phyloP scores from a whole-genome alignment of 92 coral and sea anemone genomes.

The Porites cylindrica region DNA sequence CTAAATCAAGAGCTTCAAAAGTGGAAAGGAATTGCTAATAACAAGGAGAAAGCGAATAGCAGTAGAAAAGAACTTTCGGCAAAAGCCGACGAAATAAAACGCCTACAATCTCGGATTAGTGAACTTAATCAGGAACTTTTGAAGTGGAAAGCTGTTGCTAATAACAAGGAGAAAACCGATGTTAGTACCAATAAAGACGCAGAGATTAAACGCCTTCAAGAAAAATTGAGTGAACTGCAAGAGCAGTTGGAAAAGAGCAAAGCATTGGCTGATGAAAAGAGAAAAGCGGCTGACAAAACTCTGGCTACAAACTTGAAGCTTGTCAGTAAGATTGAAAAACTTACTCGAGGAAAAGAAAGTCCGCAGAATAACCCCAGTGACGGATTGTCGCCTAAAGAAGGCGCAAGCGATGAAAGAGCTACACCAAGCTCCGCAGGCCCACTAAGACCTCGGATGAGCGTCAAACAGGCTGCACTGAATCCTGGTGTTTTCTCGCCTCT shows the following conservation, averaged over 20 bases:
- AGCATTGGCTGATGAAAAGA: slow-evolving; percentile 18
- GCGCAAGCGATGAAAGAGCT: not conserved
- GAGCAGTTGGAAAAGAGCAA: slow-evolving; percentile 5
- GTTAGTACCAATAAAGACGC: not conserved
- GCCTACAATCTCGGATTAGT: not conserved
- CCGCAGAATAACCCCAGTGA: not conserved
- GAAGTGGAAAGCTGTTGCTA: slow-evolving; percentile 1
- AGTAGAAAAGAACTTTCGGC: not conserved
- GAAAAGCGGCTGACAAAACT: not conserved
- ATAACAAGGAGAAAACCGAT: not conserved
- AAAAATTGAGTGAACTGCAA: not conserved
- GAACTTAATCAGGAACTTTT: not conserved
- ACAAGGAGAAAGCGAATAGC: slow-evolving; percentile 42
- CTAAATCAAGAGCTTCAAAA: slow-evolving; percentile 28
- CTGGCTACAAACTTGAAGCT: slow-evolving; percentile 23
- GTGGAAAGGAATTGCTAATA: slow-evolving; percentile 56
- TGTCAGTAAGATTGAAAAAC: slow-evolving; percentile 22
- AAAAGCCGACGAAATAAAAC: slow-evolving; percentile 8
- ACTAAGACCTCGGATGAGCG: not conserved
- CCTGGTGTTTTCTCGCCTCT: slow-evolving; percentile 31
- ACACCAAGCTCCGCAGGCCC: not conserved
- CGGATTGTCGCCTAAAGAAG: not conserved
- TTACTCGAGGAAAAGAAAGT: not conserved
- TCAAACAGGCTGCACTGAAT: not conserved
- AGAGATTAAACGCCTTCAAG: slow-evolving; percentile 1